Base-by-base conservation (phyloP, 2,888 invertebrate genomes). In the Sarcophaga rosellei region DNA sequence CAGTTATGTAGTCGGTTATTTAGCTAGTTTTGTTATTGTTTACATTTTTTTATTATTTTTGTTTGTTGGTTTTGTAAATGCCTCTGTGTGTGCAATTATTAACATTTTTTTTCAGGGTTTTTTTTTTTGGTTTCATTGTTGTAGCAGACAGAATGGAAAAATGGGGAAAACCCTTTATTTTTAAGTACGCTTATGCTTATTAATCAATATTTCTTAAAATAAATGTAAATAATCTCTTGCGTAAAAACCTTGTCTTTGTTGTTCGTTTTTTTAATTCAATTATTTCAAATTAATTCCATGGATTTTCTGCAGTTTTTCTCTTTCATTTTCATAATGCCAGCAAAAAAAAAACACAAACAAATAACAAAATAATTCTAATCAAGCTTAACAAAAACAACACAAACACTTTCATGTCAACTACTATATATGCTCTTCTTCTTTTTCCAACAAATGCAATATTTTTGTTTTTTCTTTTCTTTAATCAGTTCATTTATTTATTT, bases 121-220 rank as follows among this genome's bases (percentile, higher is more conserved):
- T n/a, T 11, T 6, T 63, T 65, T 35, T 21, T 20, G 12, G 17
- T 57, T 57, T 17, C 17, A 20, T 21, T 8, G 0, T 85, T 88
- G 83, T 76, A 86, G 88, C 88, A 91, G 91, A 91, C 91, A 89
- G 89, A 86, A 90, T 89, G 35, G 35, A 35, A 35, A 88, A 90
- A 87, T 80, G 73, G 90, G 90, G 89, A 88, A 91, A 89, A 85
- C 88, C 91, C 90, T 84, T 66, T 69, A 45, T 4, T 53, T 17
- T 23, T 47, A 53, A 53, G 4, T 15, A 61, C n/a, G n/a, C 3
- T 20, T 61, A 61, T 11, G 20, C 61, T 20, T 35, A 35, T 35
- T 35, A 10, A 35, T 35, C 35, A 5, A 25, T 25, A 63, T 0
- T n/a, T 53, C 17, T 6, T 23, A 53, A 53, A 47, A 69, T 53